Conservation (phyloP, 2,113 vertebrate species). For the Cephalopterus ornatus region DNA sequence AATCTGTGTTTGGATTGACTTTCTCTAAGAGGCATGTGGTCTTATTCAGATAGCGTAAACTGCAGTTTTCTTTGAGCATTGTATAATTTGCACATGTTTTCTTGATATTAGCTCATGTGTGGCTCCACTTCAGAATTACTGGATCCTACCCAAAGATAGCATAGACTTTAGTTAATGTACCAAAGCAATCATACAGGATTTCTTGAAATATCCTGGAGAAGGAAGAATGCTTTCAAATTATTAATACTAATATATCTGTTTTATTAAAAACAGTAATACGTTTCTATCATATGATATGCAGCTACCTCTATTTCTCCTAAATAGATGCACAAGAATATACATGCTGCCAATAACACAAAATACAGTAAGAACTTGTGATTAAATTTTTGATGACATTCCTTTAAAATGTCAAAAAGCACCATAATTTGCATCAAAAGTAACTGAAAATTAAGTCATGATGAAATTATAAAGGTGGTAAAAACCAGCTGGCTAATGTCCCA, state of each 20-base stretch:
- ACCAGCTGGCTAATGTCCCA: not conserved
- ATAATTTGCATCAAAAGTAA: not conserved
- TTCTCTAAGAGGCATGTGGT: not conserved
- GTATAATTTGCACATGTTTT: not conserved
- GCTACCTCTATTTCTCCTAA: not conserved
- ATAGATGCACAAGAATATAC: not conserved
- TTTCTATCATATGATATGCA: not conserved
- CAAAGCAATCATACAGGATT: not conserved
- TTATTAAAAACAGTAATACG: not conserved
- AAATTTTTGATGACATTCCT: not conserved
- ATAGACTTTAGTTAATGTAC: not conserved
- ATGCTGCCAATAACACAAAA: not conserved
- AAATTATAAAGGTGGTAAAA: not conserved
- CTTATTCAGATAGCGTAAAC: not conserved
- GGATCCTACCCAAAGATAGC: not conserved
- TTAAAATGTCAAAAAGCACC: not conserved
- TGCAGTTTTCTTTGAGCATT: not conserved
- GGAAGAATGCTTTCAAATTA: not conserved
- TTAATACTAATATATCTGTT: not conserved
- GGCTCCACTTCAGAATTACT: not conserved
- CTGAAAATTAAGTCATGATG: not conserved
- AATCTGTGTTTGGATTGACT: not conserved
- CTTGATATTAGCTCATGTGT: not conserved
- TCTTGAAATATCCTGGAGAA: not conserved
- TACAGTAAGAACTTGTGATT: not conserved